phyloP scores from a whole-genome alignment of 2,888 invertebrate genomes.

The Diaprepes abbreviatus region DNA sequence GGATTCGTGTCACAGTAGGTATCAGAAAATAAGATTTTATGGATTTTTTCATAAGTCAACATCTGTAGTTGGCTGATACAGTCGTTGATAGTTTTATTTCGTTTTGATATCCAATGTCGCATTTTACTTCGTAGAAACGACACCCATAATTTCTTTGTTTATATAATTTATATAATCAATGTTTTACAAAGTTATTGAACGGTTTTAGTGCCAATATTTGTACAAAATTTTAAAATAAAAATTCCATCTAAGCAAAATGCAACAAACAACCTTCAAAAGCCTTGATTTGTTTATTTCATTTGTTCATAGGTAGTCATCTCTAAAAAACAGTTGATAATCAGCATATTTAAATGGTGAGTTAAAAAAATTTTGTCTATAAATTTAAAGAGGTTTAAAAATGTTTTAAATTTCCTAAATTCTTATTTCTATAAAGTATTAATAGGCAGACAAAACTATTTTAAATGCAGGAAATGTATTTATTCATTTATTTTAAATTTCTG shows the following conservation, averaged over 20 bases:
- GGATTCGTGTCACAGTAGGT: conserved; percentile 27
- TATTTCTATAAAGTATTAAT: too few relatives aligned
- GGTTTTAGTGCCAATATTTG: conserved; percentile 2
- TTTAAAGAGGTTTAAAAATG: background rate
- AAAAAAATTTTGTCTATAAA: background rate
- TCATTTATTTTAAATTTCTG: too few relatives aligned
- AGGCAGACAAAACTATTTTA: too few relatives aligned
- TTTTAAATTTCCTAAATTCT: background rate
- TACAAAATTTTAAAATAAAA: conserved; percentile 6
- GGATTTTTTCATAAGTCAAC: conserved; percentile 55
- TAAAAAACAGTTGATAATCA: background rate
- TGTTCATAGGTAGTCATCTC: conserved; percentile 13
- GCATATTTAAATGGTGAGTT: conserved; percentile 2
- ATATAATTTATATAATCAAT: conserved; percentile 25
- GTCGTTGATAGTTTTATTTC: conserved; percentile 61
- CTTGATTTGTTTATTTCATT: conserved; percentile 21
- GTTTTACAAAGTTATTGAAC: background rate
- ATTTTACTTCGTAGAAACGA: conserved; percentile 61
- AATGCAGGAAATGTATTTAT: too few relatives aligned
- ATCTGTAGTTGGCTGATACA: conserved; percentile 56
- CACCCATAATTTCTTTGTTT: conserved; percentile 51
- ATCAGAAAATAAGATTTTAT: conserved; percentile 30
- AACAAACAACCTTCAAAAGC: conserved; percentile 15
- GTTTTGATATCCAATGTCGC: conserved; percentile 62
- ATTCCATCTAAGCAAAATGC: background rate